Conservation (phyloP, 2,888 invertebrate genomes). For the Caenorhabditis imperialis region DNA sequence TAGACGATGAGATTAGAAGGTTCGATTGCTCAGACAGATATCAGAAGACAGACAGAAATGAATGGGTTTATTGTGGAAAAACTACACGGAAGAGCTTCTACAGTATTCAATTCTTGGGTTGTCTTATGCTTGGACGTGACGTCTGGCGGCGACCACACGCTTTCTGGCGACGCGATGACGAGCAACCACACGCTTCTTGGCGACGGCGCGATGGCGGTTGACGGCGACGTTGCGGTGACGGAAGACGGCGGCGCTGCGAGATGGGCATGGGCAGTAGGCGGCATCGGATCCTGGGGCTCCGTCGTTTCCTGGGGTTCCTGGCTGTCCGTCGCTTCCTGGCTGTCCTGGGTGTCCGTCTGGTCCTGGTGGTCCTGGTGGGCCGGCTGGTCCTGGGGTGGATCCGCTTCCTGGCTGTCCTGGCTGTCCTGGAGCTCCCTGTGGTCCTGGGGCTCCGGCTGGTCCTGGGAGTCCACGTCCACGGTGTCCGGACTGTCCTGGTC, state of each 20-base stretch:
- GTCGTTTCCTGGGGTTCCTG: constrained; percentile 48
- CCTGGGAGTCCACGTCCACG: constrained; percentile 54
- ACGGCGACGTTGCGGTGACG: constrained; percentile 33
- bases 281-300: constrained; percentile 47
- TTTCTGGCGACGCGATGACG: constrained; percentile 47
- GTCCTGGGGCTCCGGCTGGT: constrained; percentile 55
- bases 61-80: constrained; percentile 26
- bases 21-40: constrained; percentile 5
- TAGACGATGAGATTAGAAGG: constrained; percentile 1
- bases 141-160: constrained; percentile 45
- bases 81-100: constrained; percentile 22
- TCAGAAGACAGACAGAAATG: constrained; percentile 7
- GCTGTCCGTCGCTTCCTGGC: constrained; percentile 52
- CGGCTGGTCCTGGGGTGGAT: constrained; percentile 53
- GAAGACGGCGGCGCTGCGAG: constrained; percentile 34
- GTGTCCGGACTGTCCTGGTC: constrained; percentile 41
- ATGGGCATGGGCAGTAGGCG: constrained; percentile 56
- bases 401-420: constrained; percentile 53
- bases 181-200: constrained; percentile 51
- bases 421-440: constrained; percentile 47
- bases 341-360: constrained; percentile 53
- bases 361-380: constrained; percentile 58
- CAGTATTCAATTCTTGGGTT: constrained; percentile 5
- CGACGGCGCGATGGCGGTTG: constrained; percentile 47
- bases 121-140: constrained; percentile 51